Evolutionary conservation across 2,888 invertebrate genomes (phyloP).

Genomic region (Ceraclea dissimilis): DNA sequence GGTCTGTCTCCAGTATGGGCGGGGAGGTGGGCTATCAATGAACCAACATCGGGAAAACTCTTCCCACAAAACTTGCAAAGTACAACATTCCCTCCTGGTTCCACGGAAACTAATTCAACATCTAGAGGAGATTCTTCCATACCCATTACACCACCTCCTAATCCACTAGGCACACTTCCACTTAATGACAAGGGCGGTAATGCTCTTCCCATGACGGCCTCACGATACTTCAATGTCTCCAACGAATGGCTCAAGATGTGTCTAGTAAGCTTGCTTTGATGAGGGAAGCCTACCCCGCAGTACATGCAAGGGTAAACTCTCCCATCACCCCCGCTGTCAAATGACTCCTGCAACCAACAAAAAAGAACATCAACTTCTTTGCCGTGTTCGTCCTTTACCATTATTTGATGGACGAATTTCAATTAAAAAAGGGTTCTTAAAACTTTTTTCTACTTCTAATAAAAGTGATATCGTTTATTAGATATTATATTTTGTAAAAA

Average conservation of each 20-base stretch:
- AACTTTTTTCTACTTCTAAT: slow-evolving; percentile 1
- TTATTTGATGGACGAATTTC: slow-evolving; percentile 5
- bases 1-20: slow-evolving; percentile 86
- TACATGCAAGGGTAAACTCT: slow-evolving; percentile 76
- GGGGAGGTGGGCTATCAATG: slow-evolving; percentile 79
- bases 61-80: slow-evolving; percentile 90
- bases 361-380: slow-evolving; percentile 88
- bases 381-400: slow-evolving; percentile 29
- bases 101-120: slow-evolving; percentile 50
- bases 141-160: slow-evolving; percentile 28
- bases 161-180: slow-evolving; percentile 38
- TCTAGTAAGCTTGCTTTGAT: slow-evolving; percentile 84
- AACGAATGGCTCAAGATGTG: slow-evolving; percentile 84
- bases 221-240: slow-evolving; percentile 81
- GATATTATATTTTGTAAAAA: slow-evolving; percentile 18
- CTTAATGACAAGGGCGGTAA: slow-evolving; percentile 40
- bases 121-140: slow-evolving; percentile 53
- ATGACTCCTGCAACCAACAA: slow-evolving; percentile 89
- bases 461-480: slow-evolving; percentile 2
- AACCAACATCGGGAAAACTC: slow-evolving; percentile 84
- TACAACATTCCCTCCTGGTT: slow-evolving; percentile 69
- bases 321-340: slow-evolving; percentile 54
- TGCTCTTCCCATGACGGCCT: slow-evolving; percentile 49
- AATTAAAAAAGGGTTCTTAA: slow-evolving; percentile 13
- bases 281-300: slow-evolving; percentile 82